Conservation (phyloP, 2,888 invertebrate genomes). For the Drosophila histrio region DNA sequence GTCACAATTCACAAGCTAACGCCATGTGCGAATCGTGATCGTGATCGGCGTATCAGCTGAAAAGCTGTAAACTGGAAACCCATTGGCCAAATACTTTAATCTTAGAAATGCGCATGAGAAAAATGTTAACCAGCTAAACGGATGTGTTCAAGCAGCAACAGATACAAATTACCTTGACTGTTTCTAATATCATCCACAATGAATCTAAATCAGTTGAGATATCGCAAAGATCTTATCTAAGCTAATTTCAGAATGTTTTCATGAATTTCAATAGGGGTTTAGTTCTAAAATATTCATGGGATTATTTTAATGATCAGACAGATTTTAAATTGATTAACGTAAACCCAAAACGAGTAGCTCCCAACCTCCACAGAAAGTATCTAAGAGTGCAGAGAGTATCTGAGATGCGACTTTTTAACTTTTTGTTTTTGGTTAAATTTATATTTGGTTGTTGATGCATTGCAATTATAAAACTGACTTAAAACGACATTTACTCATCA, state of each 20-base stretch:
- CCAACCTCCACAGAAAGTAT: background rate
- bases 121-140: constrained; percentile 21
- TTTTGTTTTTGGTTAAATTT: constrained; percentile 12
- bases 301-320: background rate
- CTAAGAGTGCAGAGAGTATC: constrained; percentile 17
- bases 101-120: constrained; percentile 26
- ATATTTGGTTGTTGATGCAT: constrained; percentile 48
- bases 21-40: constrained; percentile 45
- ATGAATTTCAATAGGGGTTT: background rate
- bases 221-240: background rate
- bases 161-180: constrained; percentile 30
- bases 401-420: background rate
- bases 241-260: constrained; percentile 6
- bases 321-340: constrained; percentile 5
- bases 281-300: constrained; percentile 1
- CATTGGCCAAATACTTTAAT: constrained; percentile 33
- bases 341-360: background rate
- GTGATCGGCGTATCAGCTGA: constrained; percentile 41
- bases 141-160: constrained; percentile 9
- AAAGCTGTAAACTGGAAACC: constrained; percentile 30
- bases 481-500: constrained; percentile 50
- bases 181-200: background rate
- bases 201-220: constrained; percentile 10
- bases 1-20: constrained; percentile 60
- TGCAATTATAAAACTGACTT: constrained; percentile 61